phyloP scores from a whole-genome alignment of 1,140 invertebrate genomes.

The Zeugodacus cucurbitae region DNA sequence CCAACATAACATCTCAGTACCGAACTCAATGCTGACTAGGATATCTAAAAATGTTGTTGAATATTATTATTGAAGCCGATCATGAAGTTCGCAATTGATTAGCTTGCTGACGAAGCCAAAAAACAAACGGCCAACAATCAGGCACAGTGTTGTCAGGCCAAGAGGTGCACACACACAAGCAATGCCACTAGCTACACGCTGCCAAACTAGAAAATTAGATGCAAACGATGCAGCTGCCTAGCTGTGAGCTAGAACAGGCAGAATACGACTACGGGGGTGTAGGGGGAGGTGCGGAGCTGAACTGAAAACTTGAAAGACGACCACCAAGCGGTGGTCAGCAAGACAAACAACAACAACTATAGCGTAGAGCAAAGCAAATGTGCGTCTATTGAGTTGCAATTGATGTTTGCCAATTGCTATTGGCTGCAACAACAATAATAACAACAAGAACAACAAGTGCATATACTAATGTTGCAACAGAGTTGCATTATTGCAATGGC shows the following conservation, averaged over 20 bases:
- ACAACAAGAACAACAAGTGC: neutral
- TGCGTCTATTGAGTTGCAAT: neutral
- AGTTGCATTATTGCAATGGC: neutral
- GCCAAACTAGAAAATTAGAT: conserved; percentile 17
- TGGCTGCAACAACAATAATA: neutral
- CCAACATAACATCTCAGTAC: no score
- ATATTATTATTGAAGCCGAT: neutral
- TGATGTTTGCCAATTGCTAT: conserved; percentile 29
- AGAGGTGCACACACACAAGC: neutral
- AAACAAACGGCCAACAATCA: neutral
- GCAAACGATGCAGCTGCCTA: neutral
- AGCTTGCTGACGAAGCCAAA: neutral
- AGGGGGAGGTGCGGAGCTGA: no score
- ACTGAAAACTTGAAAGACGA: neutral
- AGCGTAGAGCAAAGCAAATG: neutral
- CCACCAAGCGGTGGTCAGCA: conserved; percentile 14
- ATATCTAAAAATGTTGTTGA: neutral
- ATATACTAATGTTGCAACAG: neutral
- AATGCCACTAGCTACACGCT: neutral
- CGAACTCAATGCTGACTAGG: neutral
- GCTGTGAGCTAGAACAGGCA: no score
- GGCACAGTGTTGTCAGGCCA: neutral
- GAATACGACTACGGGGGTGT: no score
- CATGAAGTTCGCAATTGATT: neutral
- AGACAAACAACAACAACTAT: neutral